Conservation (phyloP, 1,140 invertebrate genomes). For the Sarcophaga peregrina region DNA sequence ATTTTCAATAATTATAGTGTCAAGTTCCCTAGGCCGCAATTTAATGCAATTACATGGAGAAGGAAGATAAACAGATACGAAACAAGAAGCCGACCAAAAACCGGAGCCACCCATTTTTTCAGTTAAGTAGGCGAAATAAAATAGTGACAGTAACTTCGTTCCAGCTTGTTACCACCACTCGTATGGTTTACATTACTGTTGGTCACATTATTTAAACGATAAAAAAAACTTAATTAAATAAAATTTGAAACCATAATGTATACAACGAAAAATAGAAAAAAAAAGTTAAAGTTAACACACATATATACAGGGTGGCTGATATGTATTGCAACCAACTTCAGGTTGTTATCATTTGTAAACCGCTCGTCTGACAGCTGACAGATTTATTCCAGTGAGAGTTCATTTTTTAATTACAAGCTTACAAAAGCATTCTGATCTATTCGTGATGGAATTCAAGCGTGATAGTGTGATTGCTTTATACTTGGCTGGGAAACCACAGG, state of each 20-base stretch:
- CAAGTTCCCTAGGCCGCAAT: conserved; percentile 20
- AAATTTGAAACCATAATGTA: background rate
- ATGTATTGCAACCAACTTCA: too few species aligned
- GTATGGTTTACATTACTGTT: background rate
- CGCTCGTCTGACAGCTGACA: too few species aligned
- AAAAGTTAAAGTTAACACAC: background rate
- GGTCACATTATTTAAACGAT: background rate
- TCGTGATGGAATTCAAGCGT: too few species aligned
- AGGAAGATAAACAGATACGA: background rate
- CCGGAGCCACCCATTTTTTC: background rate
- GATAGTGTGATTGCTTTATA: too few species aligned
- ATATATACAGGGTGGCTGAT: too few species aligned
- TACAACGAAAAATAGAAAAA: background rate
- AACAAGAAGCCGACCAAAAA: background rate
- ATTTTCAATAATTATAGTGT: conserved; percentile 18
- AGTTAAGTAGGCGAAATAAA: background rate
- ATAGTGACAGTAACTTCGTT: too few species aligned
- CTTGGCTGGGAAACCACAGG: too few species aligned
- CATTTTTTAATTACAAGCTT: too few species aligned
- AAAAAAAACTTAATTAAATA: conserved; percentile 27
- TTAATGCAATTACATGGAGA: conserved; percentile 7
- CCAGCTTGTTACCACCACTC: too few species aligned
- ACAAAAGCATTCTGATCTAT: too few species aligned
- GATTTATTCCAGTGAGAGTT: too few species aligned
- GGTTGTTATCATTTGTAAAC: too few species aligned